Evolutionary conservation across 2,113 vertebrate species (phyloP), one percentile per base, ranked within the genome.

Genomic region (Heterotilapia buettikoferi): DNA sequence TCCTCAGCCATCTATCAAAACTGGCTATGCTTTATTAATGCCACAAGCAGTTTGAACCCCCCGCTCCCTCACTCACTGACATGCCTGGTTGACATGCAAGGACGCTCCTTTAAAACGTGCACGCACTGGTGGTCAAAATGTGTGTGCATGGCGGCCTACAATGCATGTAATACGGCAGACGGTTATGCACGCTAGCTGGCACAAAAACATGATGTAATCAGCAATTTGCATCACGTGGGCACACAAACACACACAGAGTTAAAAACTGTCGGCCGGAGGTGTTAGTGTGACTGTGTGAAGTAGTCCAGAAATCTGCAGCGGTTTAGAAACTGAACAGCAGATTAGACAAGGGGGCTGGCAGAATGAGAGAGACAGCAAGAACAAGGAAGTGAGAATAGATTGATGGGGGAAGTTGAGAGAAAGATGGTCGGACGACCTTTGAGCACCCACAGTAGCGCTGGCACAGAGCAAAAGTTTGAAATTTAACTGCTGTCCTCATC

Each of bases 311-410:
- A 89, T 93, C 90, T 89, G 92, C 82, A 83, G 80, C 8, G 2
- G 83, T 91, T 90, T 82, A 61, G 80, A 83, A 89, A 82, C 78
- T 13, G 63, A 92, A 52, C 83, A 31, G 73, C 89, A 82, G 93
- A 92, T 92, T 86, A 84, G 71, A 82, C 59, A 57, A 43, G 6
- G 7, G 24, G 73, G 33, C 10, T 50, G 89, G 59, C 59, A 85
- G 66, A 68, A 53, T 8, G 79, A 89, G 80, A 88, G 82, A 88
- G 76, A 82, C 45, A 47, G 56, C 18, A 19, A 84, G 40, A 83
- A 86, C 4, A 24, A 61, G 85, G 93, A 93, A 95, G 94, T 94
- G 94, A 93, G 84, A 93, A 38, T 7, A 88, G 85, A 89, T n/a
- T 82, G 92, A 90, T 26, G 59, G 80, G 84, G 91, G 85, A 88